Base-by-base conservation (phyloP, 1,140 invertebrate genomes). In the Conus betulinus region DNA sequence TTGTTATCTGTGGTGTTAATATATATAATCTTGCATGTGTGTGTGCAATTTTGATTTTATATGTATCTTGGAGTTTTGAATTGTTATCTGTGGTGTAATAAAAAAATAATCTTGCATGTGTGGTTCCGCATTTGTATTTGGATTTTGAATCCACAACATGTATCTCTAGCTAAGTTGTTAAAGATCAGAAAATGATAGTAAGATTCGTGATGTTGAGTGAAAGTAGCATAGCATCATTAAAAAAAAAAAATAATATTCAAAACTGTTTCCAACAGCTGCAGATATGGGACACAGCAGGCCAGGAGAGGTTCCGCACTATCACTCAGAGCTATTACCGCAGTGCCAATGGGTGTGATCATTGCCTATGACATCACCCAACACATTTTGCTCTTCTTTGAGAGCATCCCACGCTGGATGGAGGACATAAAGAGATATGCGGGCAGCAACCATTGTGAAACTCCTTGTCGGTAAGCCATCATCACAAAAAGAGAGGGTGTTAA, bases 221-320 rank as follows among this genome's bases (percentile, higher is more conserved):
- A 15, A 60, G 57, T 11, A 60, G 15, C 8, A 57, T 6, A 57
- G 55, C 6, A 11, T 60, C 1, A 60, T 8, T 60, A 0, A 15
- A 15, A 8, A 8, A 60, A 11, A 0, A 60, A 60, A 60, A 11
- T 5, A 11, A 15, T 0, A 8, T 57, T 57, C 0, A 15, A 60
- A 60, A 60, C 57, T 60, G 8, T 60, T 60, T 60, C 57, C 57
- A 97, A 90, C 95, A 99, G 98, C 96, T 99, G 89, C 95, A 96
- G 92, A 99, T 99, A 93, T 99, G 98, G 98, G 99, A 99, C 94
- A 99, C 98, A 71, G 98, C 98, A n/a, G 98, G 99, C 0, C 99
- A 99, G 95, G 99, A 99, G 95, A 96, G 98, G 92, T 99, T 99
- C 95, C 96, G 99, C 89, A 99, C 99, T 8, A 99, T 99, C 90